Percentiles rank a stretch among this genome's conserved stretches.
phyloP scores from a whole-genome alignment of 2,888 invertebrate genomes.

The Ditula angustiorana region DNA sequence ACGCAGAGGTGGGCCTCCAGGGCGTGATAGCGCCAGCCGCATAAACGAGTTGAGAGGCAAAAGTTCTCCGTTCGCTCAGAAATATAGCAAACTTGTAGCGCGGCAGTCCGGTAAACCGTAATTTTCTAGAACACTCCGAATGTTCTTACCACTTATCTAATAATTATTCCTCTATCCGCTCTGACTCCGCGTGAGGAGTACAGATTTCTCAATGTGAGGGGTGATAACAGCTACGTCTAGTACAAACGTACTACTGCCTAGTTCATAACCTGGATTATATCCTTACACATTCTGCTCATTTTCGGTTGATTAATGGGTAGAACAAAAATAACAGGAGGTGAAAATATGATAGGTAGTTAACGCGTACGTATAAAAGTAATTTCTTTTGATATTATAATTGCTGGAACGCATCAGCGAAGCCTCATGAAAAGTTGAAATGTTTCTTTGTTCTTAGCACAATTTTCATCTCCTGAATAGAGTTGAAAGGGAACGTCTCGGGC shows the following conservation, averaged over 20 bases:
- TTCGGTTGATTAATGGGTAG: no score
- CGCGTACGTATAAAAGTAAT: conserved; percentile 44
- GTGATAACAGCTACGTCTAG: no score
- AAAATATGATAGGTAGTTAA: not conserved
- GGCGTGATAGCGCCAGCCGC: conserved; percentile 64
- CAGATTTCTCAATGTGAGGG: no score
- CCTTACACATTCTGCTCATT: no score
- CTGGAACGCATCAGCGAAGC: conserved; percentile 55
- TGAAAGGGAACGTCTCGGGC: conserved; percentile 46
- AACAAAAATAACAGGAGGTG: no score
- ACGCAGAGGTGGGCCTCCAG: conserved; percentile 63
- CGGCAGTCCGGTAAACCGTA: conserved; percentile 54
- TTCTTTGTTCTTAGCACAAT: conserved; percentile 59
- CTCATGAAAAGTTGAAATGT: conserved; percentile 56
- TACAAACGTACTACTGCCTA: no score
- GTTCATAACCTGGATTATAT: no score
- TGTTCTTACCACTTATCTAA: conserved; percentile 35
- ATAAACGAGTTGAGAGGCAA: conserved; percentile 66
- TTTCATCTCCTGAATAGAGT: conserved; percentile 53
- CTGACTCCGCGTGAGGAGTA: no score
- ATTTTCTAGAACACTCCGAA: conserved; percentile 49
- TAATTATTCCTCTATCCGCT: not conserved
- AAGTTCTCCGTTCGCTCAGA: conserved; percentile 66
- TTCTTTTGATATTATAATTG: conserved; percentile 60
- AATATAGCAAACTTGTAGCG: conserved; percentile 55